These are phyloP conservation scores for Charadrius vociferus DNA, from an alignment of 2,113 vertebrate genomes.

Conservation along the genomic window DNA sequence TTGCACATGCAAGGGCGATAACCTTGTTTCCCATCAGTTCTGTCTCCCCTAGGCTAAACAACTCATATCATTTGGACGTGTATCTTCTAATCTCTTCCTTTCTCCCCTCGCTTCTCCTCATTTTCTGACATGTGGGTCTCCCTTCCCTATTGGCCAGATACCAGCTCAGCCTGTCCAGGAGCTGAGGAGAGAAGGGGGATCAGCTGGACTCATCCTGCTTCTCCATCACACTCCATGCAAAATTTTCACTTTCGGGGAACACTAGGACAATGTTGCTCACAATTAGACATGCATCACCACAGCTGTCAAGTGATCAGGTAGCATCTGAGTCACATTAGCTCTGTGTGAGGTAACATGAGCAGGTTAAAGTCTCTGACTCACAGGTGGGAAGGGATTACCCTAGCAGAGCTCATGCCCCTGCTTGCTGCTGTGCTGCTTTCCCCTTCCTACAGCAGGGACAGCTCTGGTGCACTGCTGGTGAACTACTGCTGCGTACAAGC, in stretches of 20 bases:
- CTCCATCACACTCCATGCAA: neutral
- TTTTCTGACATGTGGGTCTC: neutral
- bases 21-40: neutral
- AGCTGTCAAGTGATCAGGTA: neutral
- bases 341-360: neutral
- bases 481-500: neutral
- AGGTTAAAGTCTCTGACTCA: neutral
- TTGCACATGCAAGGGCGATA: neutral
- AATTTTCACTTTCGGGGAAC: neutral
- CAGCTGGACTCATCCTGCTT: neutral
- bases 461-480: neutral
- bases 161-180: neutral
- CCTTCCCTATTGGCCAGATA: neutral
- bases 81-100: neutral
- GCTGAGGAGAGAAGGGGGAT: neutral
- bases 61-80: neutral
- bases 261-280: neutral
- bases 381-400: neutral
- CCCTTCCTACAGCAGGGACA: neutral
- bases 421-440: neutral
- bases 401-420: neutral
- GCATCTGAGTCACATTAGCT: neutral
- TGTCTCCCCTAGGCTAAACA: neutral
- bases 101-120: neutral
- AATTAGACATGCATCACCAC: neutral